phyloP scores from a whole-genome alignment of 2,888 invertebrate genomes.

The Flabesymbios commensalis region DNA sequence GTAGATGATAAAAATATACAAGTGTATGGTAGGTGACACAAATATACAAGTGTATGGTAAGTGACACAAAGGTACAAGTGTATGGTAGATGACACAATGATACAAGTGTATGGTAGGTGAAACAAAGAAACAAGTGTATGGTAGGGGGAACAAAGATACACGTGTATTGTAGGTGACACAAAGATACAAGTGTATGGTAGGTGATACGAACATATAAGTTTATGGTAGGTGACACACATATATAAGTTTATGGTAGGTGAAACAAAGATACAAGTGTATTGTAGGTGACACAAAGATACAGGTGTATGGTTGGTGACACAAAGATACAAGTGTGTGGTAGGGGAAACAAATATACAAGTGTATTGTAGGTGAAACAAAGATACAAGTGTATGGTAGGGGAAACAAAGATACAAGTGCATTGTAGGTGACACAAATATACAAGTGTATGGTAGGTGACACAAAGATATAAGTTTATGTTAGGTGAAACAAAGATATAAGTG shows the following conservation, averaged over 20 bases:
- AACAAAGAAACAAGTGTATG: background rate
- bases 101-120: constrained; percentile 79
- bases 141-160: background rate
- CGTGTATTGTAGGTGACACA: background rate
- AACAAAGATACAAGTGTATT: background rate
- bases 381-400: constrained; percentile 79
- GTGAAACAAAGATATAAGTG: too few species aligned
- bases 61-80: too few species aligned
- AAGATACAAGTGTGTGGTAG: background rate
- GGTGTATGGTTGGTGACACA: background rate
- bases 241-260: constrained; percentile 79
- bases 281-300: background rate
- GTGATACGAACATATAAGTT: too few species aligned
- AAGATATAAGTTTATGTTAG: background rate
- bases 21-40: background rate
- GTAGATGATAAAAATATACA: background rate
- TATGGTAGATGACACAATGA: too few species aligned
- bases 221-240: too few species aligned
- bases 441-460: background rate
- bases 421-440: background rate
- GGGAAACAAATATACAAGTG: too few species aligned
- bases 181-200: background rate
- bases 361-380: too few species aligned
- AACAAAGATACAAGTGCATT: background rate
- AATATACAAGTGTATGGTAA: background rate